Conservation (phyloP, 2,113 vertebrate genomes). For the Ageneiosus marmoratus region DNA sequence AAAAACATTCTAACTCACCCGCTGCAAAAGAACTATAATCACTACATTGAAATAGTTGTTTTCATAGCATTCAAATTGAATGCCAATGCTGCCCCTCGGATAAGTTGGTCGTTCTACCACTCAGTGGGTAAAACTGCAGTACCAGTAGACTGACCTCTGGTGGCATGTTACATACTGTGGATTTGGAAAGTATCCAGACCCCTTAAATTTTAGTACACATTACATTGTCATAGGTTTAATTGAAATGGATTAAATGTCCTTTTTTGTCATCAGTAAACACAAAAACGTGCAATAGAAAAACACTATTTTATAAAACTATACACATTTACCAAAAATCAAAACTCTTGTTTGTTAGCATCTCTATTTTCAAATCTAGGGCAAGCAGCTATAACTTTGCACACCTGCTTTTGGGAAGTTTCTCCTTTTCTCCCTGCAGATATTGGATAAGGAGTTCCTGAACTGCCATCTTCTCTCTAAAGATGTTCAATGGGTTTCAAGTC, state of each 20-base stretch:
- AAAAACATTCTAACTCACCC: too few relatives aligned
- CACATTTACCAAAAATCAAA: neutral
- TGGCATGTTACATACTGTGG: neutral
- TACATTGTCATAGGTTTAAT: neutral
- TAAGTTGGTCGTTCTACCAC: too few relatives aligned
- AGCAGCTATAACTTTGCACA: neutral
- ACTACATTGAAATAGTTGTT: too few relatives aligned
- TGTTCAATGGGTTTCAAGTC: neutral
- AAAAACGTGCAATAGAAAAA: neutral
- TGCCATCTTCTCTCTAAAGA: neutral
- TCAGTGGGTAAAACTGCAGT: too few relatives aligned
- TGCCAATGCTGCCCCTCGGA: too few relatives aligned
- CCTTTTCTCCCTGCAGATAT: neutral
- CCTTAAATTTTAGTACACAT: neutral
- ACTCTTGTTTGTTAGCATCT: too few relatives aligned
- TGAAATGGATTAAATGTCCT: neutral
- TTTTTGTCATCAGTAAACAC: neutral
- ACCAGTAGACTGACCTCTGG: too few relatives aligned
- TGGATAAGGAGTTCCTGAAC: neutral
- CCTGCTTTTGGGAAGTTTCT: neutral
- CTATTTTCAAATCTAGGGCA: neutral
- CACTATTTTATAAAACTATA: neutral
- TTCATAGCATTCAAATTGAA: too few relatives aligned
- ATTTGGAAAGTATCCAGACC: neutral
- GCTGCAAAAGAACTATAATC: too few relatives aligned